Conservation (phyloP, 1,140 invertebrate genomes). For the Thaumatotibia leucotreta region DNA sequence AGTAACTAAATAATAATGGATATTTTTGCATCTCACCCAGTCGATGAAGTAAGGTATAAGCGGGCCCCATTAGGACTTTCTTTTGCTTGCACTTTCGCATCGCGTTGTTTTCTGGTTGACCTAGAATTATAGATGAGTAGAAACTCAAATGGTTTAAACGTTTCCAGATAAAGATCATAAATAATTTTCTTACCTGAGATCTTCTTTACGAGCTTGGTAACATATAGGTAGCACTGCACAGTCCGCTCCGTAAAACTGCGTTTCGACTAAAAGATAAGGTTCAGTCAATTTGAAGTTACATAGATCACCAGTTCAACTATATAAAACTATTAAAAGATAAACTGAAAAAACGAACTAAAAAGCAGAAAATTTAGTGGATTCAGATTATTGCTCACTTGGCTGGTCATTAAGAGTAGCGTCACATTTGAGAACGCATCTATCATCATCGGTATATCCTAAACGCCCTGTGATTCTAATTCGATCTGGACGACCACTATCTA, state of each 20-base stretch:
- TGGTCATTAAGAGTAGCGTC: constrained; percentile 47
- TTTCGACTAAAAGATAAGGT: neutral
- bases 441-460: constrained; percentile 42
- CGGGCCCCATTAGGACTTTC: neutral
- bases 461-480: constrained; percentile 48
- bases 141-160: neutral
- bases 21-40: neutral
- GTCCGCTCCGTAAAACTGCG: neutral
- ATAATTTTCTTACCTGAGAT: neutral
- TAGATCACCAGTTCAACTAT: too few species aligned
- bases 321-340: too few species aligned
- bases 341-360: too few species aligned
- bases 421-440: constrained; percentile 51
- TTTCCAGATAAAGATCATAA: too few species aligned
- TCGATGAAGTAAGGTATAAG: neutral
- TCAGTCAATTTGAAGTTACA: neutral
- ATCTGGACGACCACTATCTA: neutral
- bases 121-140: neutral
- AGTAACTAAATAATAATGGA: too few species aligned
- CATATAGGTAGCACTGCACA: neutral
- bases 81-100: constrained; percentile 29
- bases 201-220: neutral
- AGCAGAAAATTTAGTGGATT: too few species aligned
- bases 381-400: constrained; percentile 45
- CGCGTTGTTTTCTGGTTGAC: constrained; percentile 19